A percentile compares a stretch with the other conserved stretches of the same genome.
Evolutionary conservation across 92 coral and sea anemone genomes (phyloP).

Genomic region (Anthopleura xanthogrammica): DNA sequence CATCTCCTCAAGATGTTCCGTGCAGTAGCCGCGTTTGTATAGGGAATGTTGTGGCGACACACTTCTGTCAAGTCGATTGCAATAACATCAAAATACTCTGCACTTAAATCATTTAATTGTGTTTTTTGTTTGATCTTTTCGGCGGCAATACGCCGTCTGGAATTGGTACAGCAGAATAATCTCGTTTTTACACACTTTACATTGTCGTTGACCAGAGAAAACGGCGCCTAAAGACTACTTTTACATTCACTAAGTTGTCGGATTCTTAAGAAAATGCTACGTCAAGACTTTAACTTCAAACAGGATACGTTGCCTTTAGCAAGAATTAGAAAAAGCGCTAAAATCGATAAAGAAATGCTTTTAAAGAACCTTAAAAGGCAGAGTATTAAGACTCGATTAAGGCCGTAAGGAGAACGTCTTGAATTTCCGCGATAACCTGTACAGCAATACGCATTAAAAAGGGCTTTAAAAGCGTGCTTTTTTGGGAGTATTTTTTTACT

Average conservation of each 20-base stretch:
- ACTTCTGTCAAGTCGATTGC: not conserved
- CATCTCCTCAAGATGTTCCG: too few species aligned
- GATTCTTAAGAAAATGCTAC: not conserved
- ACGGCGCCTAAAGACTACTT: not conserved
- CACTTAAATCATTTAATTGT: not conserved
- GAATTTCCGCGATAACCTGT: not conserved
- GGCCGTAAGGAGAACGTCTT: not conserved
- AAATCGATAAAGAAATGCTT: not conserved
- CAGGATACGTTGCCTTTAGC: conserved; percentile 5
- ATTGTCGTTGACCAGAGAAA: not conserved
- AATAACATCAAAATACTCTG: not conserved
- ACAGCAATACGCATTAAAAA: not conserved
- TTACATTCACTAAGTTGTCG: not conserved
- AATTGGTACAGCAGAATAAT: not conserved
- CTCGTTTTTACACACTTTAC: not conserved
- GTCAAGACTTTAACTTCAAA: not conserved
- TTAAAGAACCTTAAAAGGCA: conserved; percentile 3
- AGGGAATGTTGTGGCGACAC: not conserved
- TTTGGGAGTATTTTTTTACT: not conserved
- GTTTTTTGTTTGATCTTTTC: not conserved
- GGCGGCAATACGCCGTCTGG: not conserved
- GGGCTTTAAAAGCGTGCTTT: not conserved
- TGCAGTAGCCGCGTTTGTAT: not conserved
- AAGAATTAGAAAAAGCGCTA: conserved; percentile 5
- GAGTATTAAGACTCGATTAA: conserved; percentile 1